A percentile compares a stretch with the other conserved stretches of the same genome.
phyloP scores from a whole-genome alignment of 2,113 vertebrate species.

The Bucco capensis region DNA sequence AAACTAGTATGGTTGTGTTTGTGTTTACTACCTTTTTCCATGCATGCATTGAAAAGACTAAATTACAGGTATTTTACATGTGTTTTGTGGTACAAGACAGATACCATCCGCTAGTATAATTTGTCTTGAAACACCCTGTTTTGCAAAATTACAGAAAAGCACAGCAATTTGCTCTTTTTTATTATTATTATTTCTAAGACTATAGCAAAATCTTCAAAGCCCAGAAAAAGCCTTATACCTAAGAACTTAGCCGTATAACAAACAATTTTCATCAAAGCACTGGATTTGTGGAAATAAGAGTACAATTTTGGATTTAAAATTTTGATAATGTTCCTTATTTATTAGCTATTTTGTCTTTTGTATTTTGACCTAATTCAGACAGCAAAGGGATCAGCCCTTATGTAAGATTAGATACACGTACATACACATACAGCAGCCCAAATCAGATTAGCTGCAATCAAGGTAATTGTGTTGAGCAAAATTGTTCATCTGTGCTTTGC shows the following conservation, averaged over 20 bases:
- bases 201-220: constrained; percentile 89
- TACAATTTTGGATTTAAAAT: constrained; percentile 76
- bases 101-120: constrained; percentile 86
- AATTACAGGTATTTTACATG: constrained; percentile 87
- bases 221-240: constrained; percentile 80
- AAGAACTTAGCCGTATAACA: constrained; percentile 81
- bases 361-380: constrained; percentile 78
- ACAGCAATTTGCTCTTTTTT: constrained; percentile 89
- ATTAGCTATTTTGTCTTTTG: constrained; percentile 79
- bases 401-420: constrained; percentile 67
- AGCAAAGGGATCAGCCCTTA: constrained; percentile 67
- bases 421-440: constrained; percentile 53
- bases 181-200: constrained; percentile 80
- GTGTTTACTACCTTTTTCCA: constrained; percentile 78
- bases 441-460: constrained; percentile 82
- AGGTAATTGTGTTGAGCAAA: constrained; percentile 77
- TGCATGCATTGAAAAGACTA: constrained; percentile 78
- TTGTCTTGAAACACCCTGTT: constrained; percentile 85
- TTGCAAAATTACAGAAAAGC: constrained; percentile 94
- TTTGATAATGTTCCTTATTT: constrained; percentile 76
- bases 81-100: constrained; percentile 83
- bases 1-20: constrained; percentile 76
- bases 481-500: constrained; percentile 68
- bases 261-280: constrained; percentile 85
- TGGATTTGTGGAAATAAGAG: constrained; percentile 68